Conservation (phyloP, 2,888 invertebrate species). For the Phortica okadai region DNA sequence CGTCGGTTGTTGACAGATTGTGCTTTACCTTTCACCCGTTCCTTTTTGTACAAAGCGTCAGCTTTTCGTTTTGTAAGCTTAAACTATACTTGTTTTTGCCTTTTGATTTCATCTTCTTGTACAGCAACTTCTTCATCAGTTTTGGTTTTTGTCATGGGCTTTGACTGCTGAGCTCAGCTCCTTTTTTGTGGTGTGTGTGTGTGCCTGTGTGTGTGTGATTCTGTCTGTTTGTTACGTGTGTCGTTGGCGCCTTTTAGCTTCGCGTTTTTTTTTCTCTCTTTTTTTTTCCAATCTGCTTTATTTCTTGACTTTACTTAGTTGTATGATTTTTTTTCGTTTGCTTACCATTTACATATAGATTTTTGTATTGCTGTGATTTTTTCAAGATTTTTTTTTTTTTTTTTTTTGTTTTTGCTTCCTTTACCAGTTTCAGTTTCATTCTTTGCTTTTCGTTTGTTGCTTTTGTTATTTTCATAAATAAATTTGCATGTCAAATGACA, state of each 20-base stretch:
- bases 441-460: conserved; percentile 42
- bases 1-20: too few relatives aligned
- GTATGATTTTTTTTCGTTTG: not conserved
- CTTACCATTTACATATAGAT: conserved; percentile 25
- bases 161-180: conserved; percentile 12
- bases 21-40: too few relatives aligned
- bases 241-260: conserved; percentile 16
- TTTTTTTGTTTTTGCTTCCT: too few relatives aligned
- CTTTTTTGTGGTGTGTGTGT: not conserved
- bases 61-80: not conserved
- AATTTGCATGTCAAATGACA: conserved; percentile 71
- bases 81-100: too few relatives aligned
- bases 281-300: not conserved
- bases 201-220: not conserved
- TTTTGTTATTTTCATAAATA: conserved; percentile 67
- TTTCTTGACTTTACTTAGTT: conserved; percentile 43
- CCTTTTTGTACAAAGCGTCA: too few relatives aligned
- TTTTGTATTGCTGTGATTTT: conserved; percentile 37
- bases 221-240: not conserved
- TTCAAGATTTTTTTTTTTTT: conserved; percentile 49
- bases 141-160: not conserved
- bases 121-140: not conserved
- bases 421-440: conserved; percentile 32
- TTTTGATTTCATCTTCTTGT: not conserved
- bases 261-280: conserved; percentile 5